These are phyloP conservation scores for Boloria selene DNA, from an alignment of 2,888 invertebrate species.

Conservation along the genomic window DNA sequence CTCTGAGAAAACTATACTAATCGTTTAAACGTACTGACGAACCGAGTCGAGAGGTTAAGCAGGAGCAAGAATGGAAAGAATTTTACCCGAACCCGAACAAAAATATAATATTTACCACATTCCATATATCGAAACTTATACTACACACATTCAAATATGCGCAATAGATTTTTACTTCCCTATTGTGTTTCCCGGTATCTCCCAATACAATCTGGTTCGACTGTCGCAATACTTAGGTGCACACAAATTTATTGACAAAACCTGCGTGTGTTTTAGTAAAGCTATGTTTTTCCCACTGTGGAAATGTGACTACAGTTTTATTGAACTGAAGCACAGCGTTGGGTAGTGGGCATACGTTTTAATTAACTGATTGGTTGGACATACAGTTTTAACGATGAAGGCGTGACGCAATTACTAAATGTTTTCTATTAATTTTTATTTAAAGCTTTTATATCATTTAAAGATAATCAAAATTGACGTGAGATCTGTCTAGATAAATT, in stretches of 20 bases:
- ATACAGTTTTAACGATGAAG: not conserved
- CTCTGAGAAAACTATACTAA: too few species aligned
- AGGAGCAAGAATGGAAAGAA: too few species aligned
- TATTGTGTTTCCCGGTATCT: too few species aligned
- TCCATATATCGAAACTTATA: too few species aligned
- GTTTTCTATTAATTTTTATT: not conserved
- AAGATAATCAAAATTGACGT: not conserved
- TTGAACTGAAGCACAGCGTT: conserved; percentile 60
- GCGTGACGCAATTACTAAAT: not conserved
- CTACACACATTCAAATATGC: too few species aligned
- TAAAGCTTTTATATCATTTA: not conserved
- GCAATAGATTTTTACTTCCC: too few species aligned
- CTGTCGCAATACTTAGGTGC: conserved; percentile 47
- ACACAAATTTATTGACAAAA: conserved; percentile 44
- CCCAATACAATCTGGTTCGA: not conserved
- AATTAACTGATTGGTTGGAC: not conserved
- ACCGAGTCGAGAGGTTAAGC: too few species aligned
- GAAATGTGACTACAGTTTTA: conserved; percentile 49
- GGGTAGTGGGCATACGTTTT: conserved; percentile 50
- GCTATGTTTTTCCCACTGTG: conserved; percentile 43
- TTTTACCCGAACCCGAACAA: too few species aligned
- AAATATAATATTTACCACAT: too few species aligned
- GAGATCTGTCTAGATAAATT: not conserved
- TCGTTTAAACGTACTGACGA: too few species aligned
- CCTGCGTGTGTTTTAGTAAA: conserved; percentile 46